A percentile compares a stretch with the other conserved stretches of the same genome.
Conservation (phyloP, 64 coral and sea anemone species). For the Stichodactyla helianthus region DNA sequence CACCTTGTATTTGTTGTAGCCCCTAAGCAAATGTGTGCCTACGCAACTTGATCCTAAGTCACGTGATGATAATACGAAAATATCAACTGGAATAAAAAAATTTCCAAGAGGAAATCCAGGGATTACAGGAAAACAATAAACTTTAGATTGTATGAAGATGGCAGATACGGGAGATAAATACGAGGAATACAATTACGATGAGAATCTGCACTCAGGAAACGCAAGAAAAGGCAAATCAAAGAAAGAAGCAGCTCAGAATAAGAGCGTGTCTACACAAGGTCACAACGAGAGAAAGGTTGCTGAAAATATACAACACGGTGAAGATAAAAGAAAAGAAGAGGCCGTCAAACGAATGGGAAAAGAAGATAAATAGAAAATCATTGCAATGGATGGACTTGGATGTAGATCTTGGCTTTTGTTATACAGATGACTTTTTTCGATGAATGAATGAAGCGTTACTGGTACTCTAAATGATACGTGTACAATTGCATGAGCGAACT, state of each 20-base stretch:
- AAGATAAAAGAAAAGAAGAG: constrained; percentile 94
- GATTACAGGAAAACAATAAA: not conserved
- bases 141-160: constrained; percentile 13
- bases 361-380: not conserved
- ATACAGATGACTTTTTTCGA: not conserved
- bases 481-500: not conserved
- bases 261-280: constrained; percentile 50
- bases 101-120: not conserved
- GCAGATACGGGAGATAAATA: constrained; percentile 69
- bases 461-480: not conserved
- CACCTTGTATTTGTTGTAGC: not conserved
- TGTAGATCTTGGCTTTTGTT: not conserved
- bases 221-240: constrained; percentile 86
- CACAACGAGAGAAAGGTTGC: constrained; percentile 74
- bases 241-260: constrained; percentile 89
- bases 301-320: constrained; percentile 88
- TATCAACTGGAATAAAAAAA: not conserved
- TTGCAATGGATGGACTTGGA: not conserved
- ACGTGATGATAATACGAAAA: not conserved
- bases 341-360: constrained; percentile 18
- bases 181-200: constrained; percentile 92
- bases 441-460: not conserved
- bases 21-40: not conserved
- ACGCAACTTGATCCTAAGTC: not conserved
- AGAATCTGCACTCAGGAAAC: constrained; percentile 72